Base-by-base conservation (phyloP, 2,797 vertebrate species). In the Myripristis jacobus region DNA sequence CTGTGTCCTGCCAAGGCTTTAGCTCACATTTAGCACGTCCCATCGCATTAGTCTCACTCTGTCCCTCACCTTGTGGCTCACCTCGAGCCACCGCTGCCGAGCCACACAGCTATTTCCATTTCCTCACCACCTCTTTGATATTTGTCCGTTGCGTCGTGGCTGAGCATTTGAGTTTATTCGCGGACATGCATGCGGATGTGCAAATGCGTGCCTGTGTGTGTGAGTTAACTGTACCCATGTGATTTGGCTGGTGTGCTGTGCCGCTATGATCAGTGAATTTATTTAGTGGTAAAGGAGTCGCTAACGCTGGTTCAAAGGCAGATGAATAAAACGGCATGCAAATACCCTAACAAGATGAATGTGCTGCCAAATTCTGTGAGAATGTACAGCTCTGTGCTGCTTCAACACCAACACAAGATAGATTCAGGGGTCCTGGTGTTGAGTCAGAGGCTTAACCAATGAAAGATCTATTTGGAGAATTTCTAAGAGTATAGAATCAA, bases 11-110 rank as follows among this genome's bases (percentile, higher is more conserved):
- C 84, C 47, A 56, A 82, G 80, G 86, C 85, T 88, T 91, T 88
- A 89, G 85, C 87, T 86, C 83, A 77, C 89, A 92, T 91, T 93
- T 92, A 92, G 85, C 88, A 86, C 72, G 88, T 92, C 92, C 85
- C 83, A 74, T 88, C 81, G 80, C 86, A 89, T 92, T 90, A 90
- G 88, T 81, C 87, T 92, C 92, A 92, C 84, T 82, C 75, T 67
- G 72, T 81, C 75, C 78, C 79, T 88, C 87, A 91, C 90, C 90
- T 90, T 83, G 84, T 80, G 82, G 78, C 84, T 85, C 71, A 52
- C 80, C 77, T 84, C 74, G 18, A 78, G 74, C 72, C 56, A 64
- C 75, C 52, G 79, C 75, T 63, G 67, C 69, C 70, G 16, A 65
- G 22, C 48, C 34, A 19, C 12, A 36, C 34, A 50, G 60, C 66